A percentile compares a stretch with the other conserved stretches of the same genome.
Evolutionary conservation across 35 echinoderm and acorn worm genomes (phyloP).

Genomic region (Ptychodera flava): DNA sequence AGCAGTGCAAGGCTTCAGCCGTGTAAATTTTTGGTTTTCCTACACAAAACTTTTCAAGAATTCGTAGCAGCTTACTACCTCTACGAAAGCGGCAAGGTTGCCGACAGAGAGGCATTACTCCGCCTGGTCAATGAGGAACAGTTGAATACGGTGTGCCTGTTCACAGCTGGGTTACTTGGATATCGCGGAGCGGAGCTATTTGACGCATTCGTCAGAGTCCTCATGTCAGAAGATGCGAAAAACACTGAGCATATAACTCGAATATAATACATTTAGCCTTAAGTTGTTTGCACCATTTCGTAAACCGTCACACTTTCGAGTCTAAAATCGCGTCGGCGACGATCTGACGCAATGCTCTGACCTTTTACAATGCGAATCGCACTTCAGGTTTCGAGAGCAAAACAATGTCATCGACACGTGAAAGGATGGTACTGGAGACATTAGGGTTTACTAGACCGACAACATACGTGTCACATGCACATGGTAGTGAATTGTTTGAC

Average conservation of each 20-base stretch:
- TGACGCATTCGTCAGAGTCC: background rate
- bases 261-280: background rate
- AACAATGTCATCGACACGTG: too few species aligned
- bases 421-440: too few species aligned
- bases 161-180: background rate
- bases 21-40: background rate
- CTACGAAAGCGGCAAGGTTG: background rate
- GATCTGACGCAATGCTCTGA: too few species aligned
- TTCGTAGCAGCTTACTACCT: background rate
- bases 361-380: too few species aligned
- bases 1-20: background rate
- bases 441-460: too few species aligned
- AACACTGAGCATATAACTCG: background rate
- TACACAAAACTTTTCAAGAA: background rate
- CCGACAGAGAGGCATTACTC: background rate
- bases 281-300: background rate
- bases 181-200: background rate
- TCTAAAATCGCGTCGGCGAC: background rate
- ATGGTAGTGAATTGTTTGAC: too few species aligned
- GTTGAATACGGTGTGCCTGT: background rate
- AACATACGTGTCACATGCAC: too few species aligned
- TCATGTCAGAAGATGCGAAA: background rate
- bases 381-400: too few species aligned
- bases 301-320: background rate
- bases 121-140: background rate